Evolutionary conservation across 2,113 vertebrate species (phyloP).

Genomic region (Oreotrochilus melanogaster): DNA sequence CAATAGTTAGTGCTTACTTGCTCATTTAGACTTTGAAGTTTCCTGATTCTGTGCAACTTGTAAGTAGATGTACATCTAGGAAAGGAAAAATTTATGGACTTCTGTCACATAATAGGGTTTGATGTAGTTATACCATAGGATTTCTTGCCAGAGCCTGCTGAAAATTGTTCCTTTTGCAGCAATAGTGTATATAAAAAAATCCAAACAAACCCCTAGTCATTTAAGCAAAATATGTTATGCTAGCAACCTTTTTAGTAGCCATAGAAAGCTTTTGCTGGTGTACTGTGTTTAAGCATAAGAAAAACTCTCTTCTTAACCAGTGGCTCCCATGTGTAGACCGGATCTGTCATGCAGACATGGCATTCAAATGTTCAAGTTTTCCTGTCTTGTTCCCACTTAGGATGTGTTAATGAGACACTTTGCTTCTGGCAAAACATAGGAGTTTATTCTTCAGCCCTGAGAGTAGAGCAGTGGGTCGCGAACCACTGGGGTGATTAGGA

Average conservation of each 20-base stretch:
- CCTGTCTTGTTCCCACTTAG: background rate
- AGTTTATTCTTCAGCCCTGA: background rate
- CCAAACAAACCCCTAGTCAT: accelerated
- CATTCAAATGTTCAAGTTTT: background rate
- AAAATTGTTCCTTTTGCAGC: background rate
- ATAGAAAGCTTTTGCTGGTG: background rate
- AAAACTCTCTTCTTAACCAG: background rate
- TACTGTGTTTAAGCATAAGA: background rate
- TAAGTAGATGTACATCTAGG: background rate
- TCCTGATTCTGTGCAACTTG: background rate
- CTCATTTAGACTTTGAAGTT: background rate
- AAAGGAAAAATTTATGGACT: background rate
- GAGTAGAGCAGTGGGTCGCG: accelerated
- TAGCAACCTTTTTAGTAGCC: background rate
- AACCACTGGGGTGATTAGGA: background rate
- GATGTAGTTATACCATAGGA: background rate
- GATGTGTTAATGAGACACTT: background rate
- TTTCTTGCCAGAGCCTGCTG: background rate
- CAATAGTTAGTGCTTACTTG: background rate
- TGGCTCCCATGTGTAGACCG: background rate
- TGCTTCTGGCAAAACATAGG: background rate
- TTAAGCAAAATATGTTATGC: background rate
- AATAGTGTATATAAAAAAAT: background rate
- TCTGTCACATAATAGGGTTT: background rate
- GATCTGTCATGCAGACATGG: accelerated